A percentile compares a stretch with the other conserved stretches of the same genome.
Evolutionary conservation across 2,797 vertebrate genomes (phyloP).

Genomic region (Petrocephalus schoutedeni): DNA sequence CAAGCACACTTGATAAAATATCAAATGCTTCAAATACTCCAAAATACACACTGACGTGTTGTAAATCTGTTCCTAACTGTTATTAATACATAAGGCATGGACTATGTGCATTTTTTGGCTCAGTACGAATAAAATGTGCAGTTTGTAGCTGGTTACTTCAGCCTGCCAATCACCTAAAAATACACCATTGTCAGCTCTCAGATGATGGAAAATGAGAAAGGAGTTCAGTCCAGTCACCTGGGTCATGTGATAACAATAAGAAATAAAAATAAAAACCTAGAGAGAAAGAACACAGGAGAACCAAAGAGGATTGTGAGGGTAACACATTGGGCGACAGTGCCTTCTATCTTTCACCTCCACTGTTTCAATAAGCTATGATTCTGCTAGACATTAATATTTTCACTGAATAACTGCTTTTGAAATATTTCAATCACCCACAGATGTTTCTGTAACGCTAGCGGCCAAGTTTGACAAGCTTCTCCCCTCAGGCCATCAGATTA

Average conservation of each 20-base stretch:
- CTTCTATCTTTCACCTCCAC: not conserved
- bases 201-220: constrained; percentile 10
- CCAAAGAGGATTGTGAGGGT: not conserved
- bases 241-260: not conserved
- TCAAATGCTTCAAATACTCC: not conserved
- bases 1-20: not conserved
- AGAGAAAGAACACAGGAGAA: not conserved
- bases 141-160: not conserved
- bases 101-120: not conserved
- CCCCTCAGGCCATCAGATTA: not conserved
- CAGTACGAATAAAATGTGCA: not conserved
- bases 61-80: not conserved
- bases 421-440: not conserved
- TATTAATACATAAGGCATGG: not conserved
- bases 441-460: not conserved
- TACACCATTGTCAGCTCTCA: not conserved
- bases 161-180: not conserved
- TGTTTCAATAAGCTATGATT: not conserved
- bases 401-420: not conserved
- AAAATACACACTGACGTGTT: not conserved
- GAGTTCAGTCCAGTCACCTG: not conserved
- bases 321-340: not conserved
- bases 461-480: not conserved
- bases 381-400: not conserved
- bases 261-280: not conserved